Evolutionary conservation across 2,888 invertebrate species (phyloP).

Genomic region (Scaeva pyrastri): DNA sequence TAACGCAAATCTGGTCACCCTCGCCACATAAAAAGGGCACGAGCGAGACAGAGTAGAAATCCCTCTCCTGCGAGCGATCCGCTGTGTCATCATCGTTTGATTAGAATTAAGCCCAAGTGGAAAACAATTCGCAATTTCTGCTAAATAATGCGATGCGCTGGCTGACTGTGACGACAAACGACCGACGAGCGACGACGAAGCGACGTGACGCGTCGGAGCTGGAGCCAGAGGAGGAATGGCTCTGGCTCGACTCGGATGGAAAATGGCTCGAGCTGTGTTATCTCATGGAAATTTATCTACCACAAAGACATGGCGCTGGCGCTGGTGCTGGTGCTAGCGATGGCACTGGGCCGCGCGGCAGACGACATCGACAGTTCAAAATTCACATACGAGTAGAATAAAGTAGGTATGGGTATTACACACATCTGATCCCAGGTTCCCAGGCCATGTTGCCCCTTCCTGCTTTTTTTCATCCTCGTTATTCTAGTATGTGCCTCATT

Average conservation of each 20-base stretch:
- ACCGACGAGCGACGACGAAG: background rate
- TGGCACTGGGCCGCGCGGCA: too few species aligned
- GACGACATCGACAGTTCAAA: background rate
- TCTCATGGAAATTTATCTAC: conserved; percentile 58
- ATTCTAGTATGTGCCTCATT: background rate
- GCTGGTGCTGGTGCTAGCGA: too few species aligned
- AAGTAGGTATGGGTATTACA: too few species aligned
- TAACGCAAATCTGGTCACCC: background rate
- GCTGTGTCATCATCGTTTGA: conserved; percentile 60
- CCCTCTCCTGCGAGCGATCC: background rate
- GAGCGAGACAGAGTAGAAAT: background rate
- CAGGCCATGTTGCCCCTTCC: background rate
- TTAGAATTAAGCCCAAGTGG: conserved; percentile 64
- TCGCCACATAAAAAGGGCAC: background rate
- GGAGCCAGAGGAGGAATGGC: background rate
- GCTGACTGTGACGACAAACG: background rate
- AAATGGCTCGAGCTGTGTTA: conserved; percentile 41
- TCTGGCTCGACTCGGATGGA: background rate
- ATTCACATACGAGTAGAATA: background rate
- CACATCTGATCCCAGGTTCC: conserved; percentile 18
- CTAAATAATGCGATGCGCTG: background rate
- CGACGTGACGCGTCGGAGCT: background rate
- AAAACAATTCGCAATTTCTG: conserved; percentile 71
- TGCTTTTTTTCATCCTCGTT: too few species aligned
- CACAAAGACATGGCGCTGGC: conserved; percentile 42